phyloP scores from a whole-genome alignment of 2,888 invertebrate genomes.

The Nasonovia ribisnigri region DNA sequence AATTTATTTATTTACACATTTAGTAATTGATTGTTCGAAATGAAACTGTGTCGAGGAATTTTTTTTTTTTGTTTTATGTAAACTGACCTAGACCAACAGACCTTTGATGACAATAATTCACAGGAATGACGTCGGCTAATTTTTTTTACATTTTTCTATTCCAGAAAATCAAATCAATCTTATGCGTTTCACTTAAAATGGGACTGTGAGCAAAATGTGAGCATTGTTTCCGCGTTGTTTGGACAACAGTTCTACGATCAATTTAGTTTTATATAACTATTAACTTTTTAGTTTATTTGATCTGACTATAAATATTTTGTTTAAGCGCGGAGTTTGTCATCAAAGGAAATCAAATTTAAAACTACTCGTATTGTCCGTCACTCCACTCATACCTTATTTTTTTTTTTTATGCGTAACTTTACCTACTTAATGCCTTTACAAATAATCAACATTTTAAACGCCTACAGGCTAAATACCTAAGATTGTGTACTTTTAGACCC shows the following conservation, averaged over 20 bases:
- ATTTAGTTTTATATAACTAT: too few relatives aligned
- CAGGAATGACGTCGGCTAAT: not conserved
- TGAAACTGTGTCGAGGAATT: not conserved
- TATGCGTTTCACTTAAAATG: not conserved
- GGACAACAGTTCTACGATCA: too few relatives aligned
- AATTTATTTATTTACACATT: not conserved
- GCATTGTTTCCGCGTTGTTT: not conserved
- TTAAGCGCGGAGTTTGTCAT: not conserved
- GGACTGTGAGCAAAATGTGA: not conserved
- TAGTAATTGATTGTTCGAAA: too few relatives aligned
- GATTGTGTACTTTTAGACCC: not conserved
- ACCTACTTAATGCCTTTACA: not conserved
- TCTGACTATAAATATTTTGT: not conserved
- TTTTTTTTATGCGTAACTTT: not conserved
- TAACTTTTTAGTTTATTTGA: too few relatives aligned
- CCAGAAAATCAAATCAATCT: not conserved
- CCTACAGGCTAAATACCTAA: too few relatives aligned
- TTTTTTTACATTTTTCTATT: not conserved
- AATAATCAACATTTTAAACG: not conserved
- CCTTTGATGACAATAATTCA: not conserved
- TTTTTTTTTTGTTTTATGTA: not conserved
- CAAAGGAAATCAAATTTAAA: not conserved
- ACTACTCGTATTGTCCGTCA: not conserved
- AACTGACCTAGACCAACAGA: not conserved
- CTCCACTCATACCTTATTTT: not conserved